phyloP scores from a whole-genome alignment of 2,888 invertebrate species.

The Anagyrus pseudococci region DNA sequence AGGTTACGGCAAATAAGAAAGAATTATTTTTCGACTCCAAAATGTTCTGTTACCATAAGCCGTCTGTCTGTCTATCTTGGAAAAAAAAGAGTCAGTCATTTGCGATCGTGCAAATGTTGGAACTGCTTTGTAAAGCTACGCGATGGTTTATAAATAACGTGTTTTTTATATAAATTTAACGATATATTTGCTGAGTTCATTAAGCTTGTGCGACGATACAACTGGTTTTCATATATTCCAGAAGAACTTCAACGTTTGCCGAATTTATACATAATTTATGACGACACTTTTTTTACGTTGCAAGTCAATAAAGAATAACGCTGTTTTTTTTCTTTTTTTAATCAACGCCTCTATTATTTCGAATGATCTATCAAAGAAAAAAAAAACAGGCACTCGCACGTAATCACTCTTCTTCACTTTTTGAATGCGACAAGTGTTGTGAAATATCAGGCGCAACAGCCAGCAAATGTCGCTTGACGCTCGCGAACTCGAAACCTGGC shows the following conservation, averaged over 20 bases:
- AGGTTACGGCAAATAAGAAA: slow-evolving; percentile 31
- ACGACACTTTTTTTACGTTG: slow-evolving; percentile 3
- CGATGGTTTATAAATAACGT: neutral
- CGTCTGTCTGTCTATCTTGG: no score
- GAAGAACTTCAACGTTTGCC: neutral
- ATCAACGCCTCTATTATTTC: neutral
- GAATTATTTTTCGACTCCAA: neutral
- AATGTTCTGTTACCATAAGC: slow-evolving; percentile 1
- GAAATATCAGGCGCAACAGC: no score
- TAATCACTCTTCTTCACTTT: no score
- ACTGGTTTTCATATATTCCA: slow-evolving; percentile 1
- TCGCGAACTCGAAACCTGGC: no score
- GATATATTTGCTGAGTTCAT: slow-evolving; percentile 3
- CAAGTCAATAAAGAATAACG: slow-evolving; percentile 16
- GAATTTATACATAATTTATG: slow-evolving; percentile 7
- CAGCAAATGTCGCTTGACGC: no score
- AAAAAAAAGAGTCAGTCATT: no score
- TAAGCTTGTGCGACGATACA: slow-evolving; percentile 2
- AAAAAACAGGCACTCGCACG: no score
- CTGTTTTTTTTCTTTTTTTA: slow-evolving; percentile 14
- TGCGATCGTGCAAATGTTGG: neutral
- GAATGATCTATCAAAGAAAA: no score
- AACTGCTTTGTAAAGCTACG: slow-evolving; percentile 10
- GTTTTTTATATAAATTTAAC: slow-evolving; percentile 6
- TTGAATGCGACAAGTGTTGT: no score